Base-by-base conservation (phyloP, 1,140 invertebrate species). In the Drosophila lacertosa region DNA sequence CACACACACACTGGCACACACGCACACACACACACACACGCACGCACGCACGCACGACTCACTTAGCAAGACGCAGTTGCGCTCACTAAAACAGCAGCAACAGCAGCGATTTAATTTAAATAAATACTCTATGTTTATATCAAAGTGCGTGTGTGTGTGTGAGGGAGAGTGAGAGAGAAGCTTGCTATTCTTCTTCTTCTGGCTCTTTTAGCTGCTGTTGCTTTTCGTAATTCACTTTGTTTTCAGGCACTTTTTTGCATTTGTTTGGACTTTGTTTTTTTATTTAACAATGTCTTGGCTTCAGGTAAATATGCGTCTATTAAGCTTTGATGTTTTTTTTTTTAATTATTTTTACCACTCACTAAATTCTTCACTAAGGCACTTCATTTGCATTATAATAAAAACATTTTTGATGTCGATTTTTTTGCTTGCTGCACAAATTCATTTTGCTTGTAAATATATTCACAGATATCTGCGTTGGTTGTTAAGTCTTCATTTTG, bases 341-440 rank as follows among this genome's bases (percentile, higher is more conserved):
- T 59, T 60, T 69, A 66, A 35, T 58, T 45, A 69, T 58, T 63
- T 77, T 86, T 78, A 75, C 70, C 77, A 88, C 64, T 82, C 50
- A 70, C 54, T 57, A 69, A 78, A 73, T 74, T 83, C 66, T 72
- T 70, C 67, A 75, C 66, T 62, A 78, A 78, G 67, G 47, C 62
- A 78, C 64, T 72, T 78, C 51, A 89, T 89, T 89, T 89, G 84
- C 77, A 88, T 89, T 82, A 78, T 72, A 84, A 74, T 73, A 70
- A 63, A 71, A 72, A 67, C 63, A 68, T 68, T 18, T 58, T 59
- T 51, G 6, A 5, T 29, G 6, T 29, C 6, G 5, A 9, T 6
- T 29, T 59, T 44, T 26, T 62, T 32, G 42, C 53, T 35, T 65
- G 39, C 22, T 26, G 57, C 57, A 57, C 74, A 63, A 71, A 77